These are phyloP conservation scores for Blomia tropicalis DNA, from an alignment of 2,888 invertebrate genomes.

Conservation along the genomic window DNA sequence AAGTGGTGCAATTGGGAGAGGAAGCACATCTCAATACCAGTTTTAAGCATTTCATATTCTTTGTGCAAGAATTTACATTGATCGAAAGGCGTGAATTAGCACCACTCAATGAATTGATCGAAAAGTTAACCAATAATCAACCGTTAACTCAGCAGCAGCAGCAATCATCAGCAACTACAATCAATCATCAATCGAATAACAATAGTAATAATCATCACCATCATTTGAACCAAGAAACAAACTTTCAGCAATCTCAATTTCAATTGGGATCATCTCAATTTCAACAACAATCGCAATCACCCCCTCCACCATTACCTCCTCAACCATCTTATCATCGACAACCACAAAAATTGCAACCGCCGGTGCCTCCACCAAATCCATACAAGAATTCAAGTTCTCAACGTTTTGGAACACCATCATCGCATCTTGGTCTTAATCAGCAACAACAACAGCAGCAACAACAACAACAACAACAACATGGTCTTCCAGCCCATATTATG, in stretches of 20 bases:
- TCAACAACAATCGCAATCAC: background rate
- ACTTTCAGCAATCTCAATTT: background rate
- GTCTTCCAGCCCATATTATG: background rate
- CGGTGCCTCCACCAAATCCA: background rate
- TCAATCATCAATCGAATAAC: background rate
- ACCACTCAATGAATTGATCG: conserved; percentile 90
- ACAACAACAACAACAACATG: background rate
- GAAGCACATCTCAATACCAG: conserved; percentile 98
- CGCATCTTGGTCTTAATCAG: background rate
- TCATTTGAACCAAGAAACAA: background rate
- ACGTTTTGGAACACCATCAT: background rate
- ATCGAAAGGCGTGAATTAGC: conserved; percentile 91
- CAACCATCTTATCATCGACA: background rate
- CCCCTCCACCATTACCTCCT: background rate
- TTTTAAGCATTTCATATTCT: conserved; percentile 98
- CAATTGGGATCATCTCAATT: background rate
- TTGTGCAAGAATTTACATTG: conserved; percentile 89
- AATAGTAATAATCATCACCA: background rate
- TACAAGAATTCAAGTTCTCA: background rate
- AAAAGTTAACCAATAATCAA: conserved; percentile 53
- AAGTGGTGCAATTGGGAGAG: conserved; percentile 91
- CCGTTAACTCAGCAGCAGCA: background rate
- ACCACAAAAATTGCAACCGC: too few relatives aligned
- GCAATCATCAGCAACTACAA: background rate
- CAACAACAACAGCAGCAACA: conserved; percentile 6